Evolutionary conservation across 2,797 vertebrate species (phyloP).

Genomic region (Mormyrus proboscirostris): DNA sequence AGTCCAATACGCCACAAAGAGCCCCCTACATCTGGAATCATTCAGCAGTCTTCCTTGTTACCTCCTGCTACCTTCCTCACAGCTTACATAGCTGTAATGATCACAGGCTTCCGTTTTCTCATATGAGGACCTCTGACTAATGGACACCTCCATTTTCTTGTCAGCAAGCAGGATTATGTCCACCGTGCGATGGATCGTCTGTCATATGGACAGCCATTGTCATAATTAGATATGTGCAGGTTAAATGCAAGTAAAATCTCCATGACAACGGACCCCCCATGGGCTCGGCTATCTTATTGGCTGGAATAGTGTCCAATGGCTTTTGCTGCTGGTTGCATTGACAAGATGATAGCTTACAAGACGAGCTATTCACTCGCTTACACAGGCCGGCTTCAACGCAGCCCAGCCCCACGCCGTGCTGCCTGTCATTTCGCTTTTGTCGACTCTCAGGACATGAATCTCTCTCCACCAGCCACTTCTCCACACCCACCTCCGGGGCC

Average conservation of each 20-base stretch:
- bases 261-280: background rate
- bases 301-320: background rate
- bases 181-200: background rate
- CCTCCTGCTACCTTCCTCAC: background rate
- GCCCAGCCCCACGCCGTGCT: conserved; percentile 41
- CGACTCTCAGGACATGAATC: conserved; percentile 36
- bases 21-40: background rate
- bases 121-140: background rate
- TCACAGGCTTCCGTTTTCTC: background rate
- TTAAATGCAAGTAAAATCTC: background rate
- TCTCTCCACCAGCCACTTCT: conserved; percentile 13
- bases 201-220: background rate
- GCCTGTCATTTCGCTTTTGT: conserved; percentile 51
- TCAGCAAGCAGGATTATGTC: background rate
- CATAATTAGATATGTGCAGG: background rate
- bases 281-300: background rate
- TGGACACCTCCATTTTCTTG: background rate
- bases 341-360: conserved; percentile 18
- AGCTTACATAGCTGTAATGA: background rate
- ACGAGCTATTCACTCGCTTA: conserved; percentile 46
- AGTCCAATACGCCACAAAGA: background rate
- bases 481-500: background rate
- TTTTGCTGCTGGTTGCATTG: background rate
- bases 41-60: background rate
- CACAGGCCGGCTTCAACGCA: conserved; percentile 45